phyloP scores from a whole-genome alignment of 2,113 vertebrate genomes.

The Platichthys flesus region DNA sequence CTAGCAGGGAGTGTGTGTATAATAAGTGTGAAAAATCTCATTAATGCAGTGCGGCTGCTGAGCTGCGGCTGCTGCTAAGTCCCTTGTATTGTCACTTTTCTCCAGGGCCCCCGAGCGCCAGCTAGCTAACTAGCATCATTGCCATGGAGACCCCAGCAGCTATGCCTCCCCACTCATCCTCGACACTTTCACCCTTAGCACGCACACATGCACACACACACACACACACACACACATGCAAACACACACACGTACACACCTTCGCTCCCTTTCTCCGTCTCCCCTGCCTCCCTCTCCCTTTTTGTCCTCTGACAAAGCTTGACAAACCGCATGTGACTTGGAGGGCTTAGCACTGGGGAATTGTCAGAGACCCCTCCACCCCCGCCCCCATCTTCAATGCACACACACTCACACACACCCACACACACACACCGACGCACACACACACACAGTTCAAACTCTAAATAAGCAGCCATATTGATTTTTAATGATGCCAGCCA shows the following conservation, averaged over 20 bases:
- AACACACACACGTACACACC: slow-evolving; percentile 21
- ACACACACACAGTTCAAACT: slow-evolving; percentile 82
- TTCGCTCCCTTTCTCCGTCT: slow-evolving; percentile 39
- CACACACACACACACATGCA: slow-evolving; percentile 24
- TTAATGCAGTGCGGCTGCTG: slow-evolving; percentile 96
- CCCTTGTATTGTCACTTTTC: slow-evolving; percentile 98
- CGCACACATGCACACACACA: slow-evolving; percentile 33
- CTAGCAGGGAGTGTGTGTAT: slow-evolving; percentile 85
- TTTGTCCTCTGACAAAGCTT: slow-evolving; percentile 96
- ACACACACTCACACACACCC: not conserved
- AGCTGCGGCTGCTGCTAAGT: slow-evolving; percentile 91
- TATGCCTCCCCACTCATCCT: slow-evolving; percentile 91
- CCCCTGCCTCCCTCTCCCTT: slow-evolving; percentile 59
- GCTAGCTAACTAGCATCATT: slow-evolving; percentile 92
- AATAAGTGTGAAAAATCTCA: slow-evolving; percentile 99
- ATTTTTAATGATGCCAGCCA: slow-evolving; percentile 76
- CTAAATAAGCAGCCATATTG: slow-evolving; percentile 83
- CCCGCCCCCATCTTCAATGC: not conserved
- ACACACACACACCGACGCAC: slow-evolving; percentile 42
- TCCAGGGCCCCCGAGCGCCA: slow-evolving; percentile 90
- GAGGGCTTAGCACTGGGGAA: slow-evolving; percentile 91
- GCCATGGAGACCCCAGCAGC: slow-evolving; percentile 96
- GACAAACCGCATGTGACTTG: slow-evolving; percentile 96
- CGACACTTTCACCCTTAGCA: slow-evolving; percentile 79
- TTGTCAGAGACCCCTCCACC: slow-evolving; percentile 79